A percentile compares a stretch with the other conserved stretches of the same genome.
phyloP scores from a whole-genome alignment of 2,797 vertebrate species.

The Hippocampus kuda region DNA sequence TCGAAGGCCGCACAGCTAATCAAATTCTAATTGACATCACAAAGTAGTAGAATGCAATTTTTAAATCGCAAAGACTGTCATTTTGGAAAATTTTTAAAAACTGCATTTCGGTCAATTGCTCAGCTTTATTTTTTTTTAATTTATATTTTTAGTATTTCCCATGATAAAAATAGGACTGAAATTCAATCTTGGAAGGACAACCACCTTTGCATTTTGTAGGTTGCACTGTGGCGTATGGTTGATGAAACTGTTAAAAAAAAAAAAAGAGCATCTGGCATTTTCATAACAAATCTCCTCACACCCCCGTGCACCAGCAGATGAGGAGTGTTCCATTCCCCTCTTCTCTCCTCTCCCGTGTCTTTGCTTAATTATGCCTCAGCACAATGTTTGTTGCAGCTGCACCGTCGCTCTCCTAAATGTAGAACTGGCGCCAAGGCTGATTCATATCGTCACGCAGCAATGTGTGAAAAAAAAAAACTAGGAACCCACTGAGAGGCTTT shows the following conservation, averaged over 20 bases:
- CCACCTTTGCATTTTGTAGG: not conserved
- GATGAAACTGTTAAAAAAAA: not conserved
- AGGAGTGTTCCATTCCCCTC: not conserved
- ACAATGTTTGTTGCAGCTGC: slow-evolving; percentile 16
- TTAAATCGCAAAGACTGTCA: no score
- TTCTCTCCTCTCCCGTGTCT: not conserved
- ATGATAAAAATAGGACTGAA: not conserved
- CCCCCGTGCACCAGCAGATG: not conserved
- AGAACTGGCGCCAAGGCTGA: slow-evolving; percentile 18
- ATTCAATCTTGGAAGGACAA: not conserved
- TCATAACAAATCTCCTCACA: not conserved
- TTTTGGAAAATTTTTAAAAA: no score
- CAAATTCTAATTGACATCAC: no score
- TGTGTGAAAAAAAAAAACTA: not conserved
- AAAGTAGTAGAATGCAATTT: no score
- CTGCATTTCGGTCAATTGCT: no score
- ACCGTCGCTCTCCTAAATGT: slow-evolving; percentile 22
- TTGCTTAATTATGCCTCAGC: not conserved
- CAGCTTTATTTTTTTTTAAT: no score
- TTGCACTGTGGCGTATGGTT: not conserved
- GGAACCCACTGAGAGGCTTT: slow-evolving; percentile 28
- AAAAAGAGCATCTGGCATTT: not conserved
- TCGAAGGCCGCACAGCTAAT: no score
- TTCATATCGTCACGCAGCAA: slow-evolving; percentile 26
- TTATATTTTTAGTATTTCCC: no score